phyloP scores from a whole-genome alignment of 2,797 vertebrate species.

The Varecia variegata region DNA sequence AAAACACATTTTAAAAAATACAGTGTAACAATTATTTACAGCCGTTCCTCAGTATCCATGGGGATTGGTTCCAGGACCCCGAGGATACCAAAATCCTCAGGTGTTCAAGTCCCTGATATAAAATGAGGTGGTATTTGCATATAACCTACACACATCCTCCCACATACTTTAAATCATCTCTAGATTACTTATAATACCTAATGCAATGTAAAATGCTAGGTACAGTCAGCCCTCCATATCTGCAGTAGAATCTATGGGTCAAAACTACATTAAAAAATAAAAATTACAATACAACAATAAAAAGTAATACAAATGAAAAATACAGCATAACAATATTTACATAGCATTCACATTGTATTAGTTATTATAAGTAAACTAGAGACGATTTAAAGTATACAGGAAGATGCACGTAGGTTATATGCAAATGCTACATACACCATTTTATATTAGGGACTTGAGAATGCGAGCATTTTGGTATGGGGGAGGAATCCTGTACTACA shows the following conservation, averaged over 20 bases:
- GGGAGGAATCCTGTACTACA: not conserved
- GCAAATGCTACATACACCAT: not conserved
- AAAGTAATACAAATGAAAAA: too few species aligned
- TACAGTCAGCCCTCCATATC: too few species aligned
- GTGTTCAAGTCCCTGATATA: not conserved
- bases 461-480: not conserved
- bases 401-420: not conserved
- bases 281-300: too few species aligned
- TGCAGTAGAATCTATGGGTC: too few species aligned
- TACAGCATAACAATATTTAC: too few species aligned
- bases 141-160: not conserved
- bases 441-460: not conserved
- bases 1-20: not conserved
- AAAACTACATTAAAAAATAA: too few species aligned
- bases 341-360: not conserved
- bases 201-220: not conserved
- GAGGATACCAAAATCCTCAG: not conserved
- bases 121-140: not conserved
- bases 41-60: not conserved
- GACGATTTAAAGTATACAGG: not conserved
- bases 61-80: not conserved
- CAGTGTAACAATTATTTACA: not conserved
- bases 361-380: not conserved
- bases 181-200: not conserved
- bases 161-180: not conserved